Evolutionary conservation across 2,888 invertebrate genomes (phyloP).

Genomic region (Ophioninae sp.): DNA sequence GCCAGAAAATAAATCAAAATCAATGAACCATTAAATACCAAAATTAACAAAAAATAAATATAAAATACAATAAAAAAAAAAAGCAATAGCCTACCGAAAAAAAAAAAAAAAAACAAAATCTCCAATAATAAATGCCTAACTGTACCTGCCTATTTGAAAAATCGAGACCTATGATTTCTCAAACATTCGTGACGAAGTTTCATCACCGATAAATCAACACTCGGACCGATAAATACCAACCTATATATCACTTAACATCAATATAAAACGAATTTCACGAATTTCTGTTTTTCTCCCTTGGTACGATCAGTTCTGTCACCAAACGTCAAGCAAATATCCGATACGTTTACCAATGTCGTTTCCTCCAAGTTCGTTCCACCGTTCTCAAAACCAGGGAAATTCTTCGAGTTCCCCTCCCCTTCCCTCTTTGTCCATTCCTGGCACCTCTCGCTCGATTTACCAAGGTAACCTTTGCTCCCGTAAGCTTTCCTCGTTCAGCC

Average conservation of each 20-base stretch:
- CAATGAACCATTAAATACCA: too few species aligned
- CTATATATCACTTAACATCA: constrained; percentile 64
- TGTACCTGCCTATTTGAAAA: too few species aligned
- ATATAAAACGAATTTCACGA: neutral
- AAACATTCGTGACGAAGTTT: too few species aligned
- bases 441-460: constrained; percentile 1
- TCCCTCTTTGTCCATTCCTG: constrained; percentile 44
- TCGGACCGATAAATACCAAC: constrained; percentile 68
- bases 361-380: constrained; percentile 46
- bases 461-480: constrained; percentile 20
- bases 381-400: constrained; percentile 26
- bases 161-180: too few species aligned
- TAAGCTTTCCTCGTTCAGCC: neutral
- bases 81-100: too few species aligned
- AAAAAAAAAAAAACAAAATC: too few species aligned
- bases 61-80: too few species aligned
- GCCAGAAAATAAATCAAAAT: too few species aligned
- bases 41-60: too few species aligned
- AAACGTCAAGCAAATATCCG: constrained; percentile 78
- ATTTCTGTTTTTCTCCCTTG: constrained; percentile 34
- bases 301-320: constrained; percentile 71
- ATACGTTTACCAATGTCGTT: constrained; percentile 61
- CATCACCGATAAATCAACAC: constrained; percentile 57
- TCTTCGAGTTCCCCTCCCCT: constrained; percentile 57
- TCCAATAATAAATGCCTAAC: too few species aligned